Conservation (phyloP, 1,140 invertebrate genomes). For the Procambarus virginalis region DNA sequence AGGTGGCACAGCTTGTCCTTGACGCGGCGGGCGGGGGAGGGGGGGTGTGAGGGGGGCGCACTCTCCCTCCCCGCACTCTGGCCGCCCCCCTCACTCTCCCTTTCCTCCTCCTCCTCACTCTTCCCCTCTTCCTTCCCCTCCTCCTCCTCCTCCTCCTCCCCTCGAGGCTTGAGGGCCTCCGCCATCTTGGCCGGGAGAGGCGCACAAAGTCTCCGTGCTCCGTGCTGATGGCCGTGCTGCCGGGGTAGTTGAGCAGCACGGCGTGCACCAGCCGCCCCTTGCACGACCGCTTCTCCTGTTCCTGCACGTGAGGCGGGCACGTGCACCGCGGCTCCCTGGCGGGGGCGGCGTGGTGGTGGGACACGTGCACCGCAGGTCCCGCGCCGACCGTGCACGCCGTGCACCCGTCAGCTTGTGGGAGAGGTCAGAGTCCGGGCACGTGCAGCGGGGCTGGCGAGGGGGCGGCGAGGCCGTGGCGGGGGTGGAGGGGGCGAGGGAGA, state of each 20-base stretch:
- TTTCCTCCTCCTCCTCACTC: slow-evolving; percentile 1
- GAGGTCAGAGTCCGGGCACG: slow-evolving; percentile 47
- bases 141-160: neutral
- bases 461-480: slow-evolving; percentile 54
- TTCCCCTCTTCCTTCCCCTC: slow-evolving; percentile 18
- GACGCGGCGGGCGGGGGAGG: slow-evolving; percentile 53
- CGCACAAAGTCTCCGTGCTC: slow-evolving; percentile 57
- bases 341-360: slow-evolving; percentile 21
- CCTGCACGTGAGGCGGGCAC: slow-evolving; percentile 35
- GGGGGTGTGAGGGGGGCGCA: slow-evolving; percentile 22
- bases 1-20: slow-evolving; percentile 57
- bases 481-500: slow-evolving; percentile 53
- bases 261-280: slow-evolving; percentile 50
- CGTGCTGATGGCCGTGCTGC: slow-evolving; percentile 59
- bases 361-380: slow-evolving; percentile 52
- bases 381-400: slow-evolving; percentile 31
- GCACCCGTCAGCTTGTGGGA: slow-evolving; percentile 1
- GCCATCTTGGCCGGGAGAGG: slow-evolving; percentile 38
- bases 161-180: slow-evolving; percentile 6
- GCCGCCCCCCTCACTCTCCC: slow-evolving; percentile 14
- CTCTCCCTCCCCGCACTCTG: neutral
- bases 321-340: slow-evolving; percentile 40
- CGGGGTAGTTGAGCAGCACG: slow-evolving; percentile 53
- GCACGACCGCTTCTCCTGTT: slow-evolving; percentile 8
- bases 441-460: slow-evolving; percentile 57